A percentile compares a stretch with the other conserved stretches of the same genome.
phyloP scores from a whole-genome alignment of 2,797 vertebrate species.

The Thripadectes ignobilis region DNA sequence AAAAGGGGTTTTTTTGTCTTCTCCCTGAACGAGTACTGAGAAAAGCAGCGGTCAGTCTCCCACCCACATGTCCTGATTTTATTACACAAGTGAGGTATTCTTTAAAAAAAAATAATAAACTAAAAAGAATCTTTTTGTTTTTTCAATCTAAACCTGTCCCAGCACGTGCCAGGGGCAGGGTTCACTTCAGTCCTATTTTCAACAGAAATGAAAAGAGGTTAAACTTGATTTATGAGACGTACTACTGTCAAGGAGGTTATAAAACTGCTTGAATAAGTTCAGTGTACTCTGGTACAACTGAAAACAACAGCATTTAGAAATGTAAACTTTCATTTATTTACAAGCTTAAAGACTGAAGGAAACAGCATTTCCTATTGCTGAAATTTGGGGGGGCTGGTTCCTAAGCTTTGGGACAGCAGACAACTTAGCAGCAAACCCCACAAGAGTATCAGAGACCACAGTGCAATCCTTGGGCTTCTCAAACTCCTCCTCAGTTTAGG shows the following conservation, averaged over 20 bases:
- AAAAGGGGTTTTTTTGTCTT: constrained; percentile 69
- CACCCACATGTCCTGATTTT: constrained; percentile 77
- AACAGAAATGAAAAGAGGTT: constrained; percentile 42
- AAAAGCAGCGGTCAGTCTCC: constrained; percentile 77
- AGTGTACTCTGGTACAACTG: constrained; percentile 62
- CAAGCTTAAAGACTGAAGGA: constrained; percentile 73
- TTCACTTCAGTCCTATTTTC: constrained; percentile 42
- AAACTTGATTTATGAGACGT: not conserved
- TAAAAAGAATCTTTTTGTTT: not conserved
- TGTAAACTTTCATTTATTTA: constrained; percentile 78
- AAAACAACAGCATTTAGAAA: constrained; percentile 65
- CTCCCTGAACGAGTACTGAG: constrained; percentile 80
- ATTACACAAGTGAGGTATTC: constrained; percentile 84
- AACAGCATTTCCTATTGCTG: constrained; percentile 76
- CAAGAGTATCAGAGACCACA: constrained; percentile 57
- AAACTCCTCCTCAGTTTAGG: constrained; percentile 37
- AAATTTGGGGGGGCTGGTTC: constrained; percentile 69
- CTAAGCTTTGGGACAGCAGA: constrained; percentile 59
- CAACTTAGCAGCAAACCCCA: constrained; percentile 66
- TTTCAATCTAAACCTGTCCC: constrained; percentile 31
- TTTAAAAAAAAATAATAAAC: constrained; percentile 50
- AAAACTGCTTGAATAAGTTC: constrained; percentile 62
- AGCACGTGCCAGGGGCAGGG: constrained; percentile 39
- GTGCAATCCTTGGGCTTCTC: constrained; percentile 67
- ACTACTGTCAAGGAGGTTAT: constrained; percentile 24